Conservation (phyloP, 2,113 vertebrate species). For the Paraplagusia blochii region DNA sequence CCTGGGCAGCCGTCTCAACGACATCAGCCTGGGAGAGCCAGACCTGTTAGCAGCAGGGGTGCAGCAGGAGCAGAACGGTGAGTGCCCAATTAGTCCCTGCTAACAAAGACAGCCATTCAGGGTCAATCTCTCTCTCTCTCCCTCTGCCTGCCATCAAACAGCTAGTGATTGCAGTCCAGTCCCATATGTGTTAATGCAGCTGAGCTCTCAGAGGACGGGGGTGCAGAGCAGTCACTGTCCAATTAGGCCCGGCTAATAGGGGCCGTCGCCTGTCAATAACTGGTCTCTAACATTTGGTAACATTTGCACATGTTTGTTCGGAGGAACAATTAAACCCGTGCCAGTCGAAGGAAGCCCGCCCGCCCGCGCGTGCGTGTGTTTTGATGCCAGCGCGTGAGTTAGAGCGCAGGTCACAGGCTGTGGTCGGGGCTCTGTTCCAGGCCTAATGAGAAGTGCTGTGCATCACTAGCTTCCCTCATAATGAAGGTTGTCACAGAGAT, state of each 20-base stretch:
- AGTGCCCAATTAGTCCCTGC: conserved; percentile 74
- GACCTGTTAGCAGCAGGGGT: conserved; percentile 97
- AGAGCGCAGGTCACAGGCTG: conserved; percentile 68
- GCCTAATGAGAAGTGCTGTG: conserved; percentile 75
- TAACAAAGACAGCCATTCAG: conserved; percentile 53
- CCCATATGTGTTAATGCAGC: conserved; percentile 58
- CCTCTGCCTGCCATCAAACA: conserved; percentile 32
- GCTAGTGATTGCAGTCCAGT: conserved; percentile 27
- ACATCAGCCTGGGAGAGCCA: conserved; percentile 97
- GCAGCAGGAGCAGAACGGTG: conserved; percentile 96
- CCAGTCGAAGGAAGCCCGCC: conserved; percentile 12
- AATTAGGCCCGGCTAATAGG: conserved; percentile 64
- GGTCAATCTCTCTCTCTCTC: conserved; percentile 58
- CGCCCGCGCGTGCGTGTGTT: conserved; percentile 27
- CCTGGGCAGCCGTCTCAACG: conserved; percentile 91
- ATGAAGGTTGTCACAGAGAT: conserved; percentile 81
- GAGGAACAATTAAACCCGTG: conserved; percentile 11
- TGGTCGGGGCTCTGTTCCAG: conserved; percentile 64
- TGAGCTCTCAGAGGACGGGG: conserved; percentile 46
- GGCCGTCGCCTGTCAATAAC: conserved; percentile 52
- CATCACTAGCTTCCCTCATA: conserved; percentile 74
- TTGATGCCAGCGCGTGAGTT: conserved; percentile 30
- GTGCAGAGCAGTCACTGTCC: conserved; percentile 55
- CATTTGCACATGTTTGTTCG: conserved; percentile 37
- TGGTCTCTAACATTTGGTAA: conserved; percentile 32